Evolutionary conservation across 2,797 vertebrate species (phyloP), one percentile per base, ranked within the genome.

Genomic region (Pipistrellus nathusii): DNA sequence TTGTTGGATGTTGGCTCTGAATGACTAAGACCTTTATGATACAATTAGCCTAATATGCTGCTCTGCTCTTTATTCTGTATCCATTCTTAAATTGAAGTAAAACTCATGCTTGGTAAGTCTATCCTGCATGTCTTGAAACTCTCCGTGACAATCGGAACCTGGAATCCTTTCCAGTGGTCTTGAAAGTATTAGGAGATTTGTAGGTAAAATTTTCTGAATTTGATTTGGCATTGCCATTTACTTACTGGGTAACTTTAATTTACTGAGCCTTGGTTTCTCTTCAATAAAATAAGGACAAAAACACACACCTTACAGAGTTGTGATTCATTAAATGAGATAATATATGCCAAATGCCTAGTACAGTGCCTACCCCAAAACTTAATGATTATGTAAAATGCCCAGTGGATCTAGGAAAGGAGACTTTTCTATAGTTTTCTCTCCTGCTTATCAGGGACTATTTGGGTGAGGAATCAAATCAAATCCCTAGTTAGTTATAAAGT

Each of bases 381-480:
- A 15, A 30, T n/a, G n/a, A 38, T 32, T 48, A 27, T 32, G 14
- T 2, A 20, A 62, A 84, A 81, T 30, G 14, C 18, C 68, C 14
- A 21, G 8, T 69, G 57, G 27, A 12, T 89, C 27, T 89, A 41
- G 23, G 25, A 35, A 59, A 81, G 38, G 32, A 6, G 10, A 53
- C 5, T 64, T 57, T 78, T 41, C 66, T 32, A 53, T 7, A 68
- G 75, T 32, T 46, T 78, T 75, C 73, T 59, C 10, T 92, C 32
- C 44, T 44, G 41, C 10, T 46, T 27, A 18, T 30, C 57, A 32
- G 35, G n/a, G 21, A 73, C 51, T 32, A 64, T 20, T 30, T 44
- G 23, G 27, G 38, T 53, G 30, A 81, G 83, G 41, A 75, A 77
- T 62, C 48, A 91, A 85, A 85, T 84, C n/a, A 41, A 41, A 41